phyloP scores from a whole-genome alignment of 2,113 vertebrate genomes.

The Bos javanicus region DNA sequence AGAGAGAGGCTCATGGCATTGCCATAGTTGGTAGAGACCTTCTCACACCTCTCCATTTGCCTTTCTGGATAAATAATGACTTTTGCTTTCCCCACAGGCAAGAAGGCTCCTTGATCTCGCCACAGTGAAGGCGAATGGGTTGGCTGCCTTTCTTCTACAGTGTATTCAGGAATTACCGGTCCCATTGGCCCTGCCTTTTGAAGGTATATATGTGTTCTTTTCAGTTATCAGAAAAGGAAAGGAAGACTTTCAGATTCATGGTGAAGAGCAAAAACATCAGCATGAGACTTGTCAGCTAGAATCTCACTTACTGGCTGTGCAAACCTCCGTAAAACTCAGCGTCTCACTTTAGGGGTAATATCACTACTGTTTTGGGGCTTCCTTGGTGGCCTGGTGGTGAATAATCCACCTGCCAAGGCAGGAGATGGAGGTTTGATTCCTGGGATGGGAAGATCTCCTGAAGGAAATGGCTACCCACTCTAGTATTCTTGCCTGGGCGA shows the following conservation, averaged over 20 bases:
- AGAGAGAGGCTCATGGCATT: neutral
- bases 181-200: neutral
- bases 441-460: neutral
- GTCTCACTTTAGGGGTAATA: neutral
- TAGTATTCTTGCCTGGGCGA: neutral
- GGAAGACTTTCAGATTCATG: neutral
- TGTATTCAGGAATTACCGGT: conserved; percentile 72
- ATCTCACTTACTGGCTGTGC: fast-evolving
- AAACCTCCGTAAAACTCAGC: neutral
- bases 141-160: conserved; percentile 78
- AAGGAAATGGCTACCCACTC: neutral
- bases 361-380: neutral
- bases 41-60: neutral
- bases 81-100: conserved; percentile 74
- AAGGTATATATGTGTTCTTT: conserved; percentile 46
- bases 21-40: neutral
- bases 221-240: neutral
- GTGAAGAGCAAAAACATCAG: neutral
- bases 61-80: neutral
- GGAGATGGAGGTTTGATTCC: neutral
- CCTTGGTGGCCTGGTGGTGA: neutral
- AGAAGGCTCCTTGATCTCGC: conserved; percentile 84
- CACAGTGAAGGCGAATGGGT: conserved; percentile 79
- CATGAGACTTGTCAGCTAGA: fast-evolving
- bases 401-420: neutral